Percentiles rank a stretch among this genome's conserved stretches.
phyloP scores from a whole-genome alignment of 2,888 invertebrate species.

The Drosophila pseudotalamancana region DNA sequence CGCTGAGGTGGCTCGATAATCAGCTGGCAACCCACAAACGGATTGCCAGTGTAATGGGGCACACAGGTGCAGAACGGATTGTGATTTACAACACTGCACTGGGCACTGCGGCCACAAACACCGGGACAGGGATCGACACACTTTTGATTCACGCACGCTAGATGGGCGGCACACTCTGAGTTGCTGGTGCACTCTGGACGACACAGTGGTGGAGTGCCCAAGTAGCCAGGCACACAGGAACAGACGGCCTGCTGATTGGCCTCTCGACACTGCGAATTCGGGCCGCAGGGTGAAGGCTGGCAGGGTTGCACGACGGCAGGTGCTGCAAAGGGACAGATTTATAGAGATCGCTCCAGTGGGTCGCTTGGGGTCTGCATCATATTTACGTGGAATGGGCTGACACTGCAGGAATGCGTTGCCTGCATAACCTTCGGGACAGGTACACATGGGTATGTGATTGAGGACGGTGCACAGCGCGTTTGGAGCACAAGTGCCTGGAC shows the following conservation, averaged over 20 bases:
- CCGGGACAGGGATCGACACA: constrained; percentile 89
- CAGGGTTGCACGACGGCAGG: constrained; percentile 85
- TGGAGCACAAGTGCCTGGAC: constrained; percentile 90
- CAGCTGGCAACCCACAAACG: constrained; percentile 89
- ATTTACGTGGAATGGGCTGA: constrained; percentile 82
- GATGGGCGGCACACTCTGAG: constrained; percentile 87
- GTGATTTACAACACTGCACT: constrained; percentile 88
- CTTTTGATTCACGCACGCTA: constrained; percentile 89
- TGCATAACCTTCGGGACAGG: constrained; percentile 88
- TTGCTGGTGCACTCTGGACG: constrained; percentile 90
- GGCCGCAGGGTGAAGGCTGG: constrained; percentile 89
- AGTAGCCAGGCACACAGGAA: constrained; percentile 88
- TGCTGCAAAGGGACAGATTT: constrained; percentile 53
- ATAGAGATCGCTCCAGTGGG: background rate
- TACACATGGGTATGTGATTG: constrained; percentile 91
- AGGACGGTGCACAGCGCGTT: constrained; percentile 91
- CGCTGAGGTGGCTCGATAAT: constrained; percentile 84
- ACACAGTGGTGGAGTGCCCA: constrained; percentile 90
- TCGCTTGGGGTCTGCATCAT: constrained; percentile 37
- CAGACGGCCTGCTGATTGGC: constrained; percentile 90
- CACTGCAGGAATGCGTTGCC: constrained; percentile 90
- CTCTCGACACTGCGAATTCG: constrained; percentile 90
- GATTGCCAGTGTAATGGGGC: constrained; percentile 89
- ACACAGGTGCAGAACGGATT: constrained; percentile 91
- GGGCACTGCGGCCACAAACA: constrained; percentile 87